Percentiles rank a stretch among this genome's conserved stretches.
Conservation (phyloP, 2,888 invertebrate genomes). For the Plebejus anna region DNA sequence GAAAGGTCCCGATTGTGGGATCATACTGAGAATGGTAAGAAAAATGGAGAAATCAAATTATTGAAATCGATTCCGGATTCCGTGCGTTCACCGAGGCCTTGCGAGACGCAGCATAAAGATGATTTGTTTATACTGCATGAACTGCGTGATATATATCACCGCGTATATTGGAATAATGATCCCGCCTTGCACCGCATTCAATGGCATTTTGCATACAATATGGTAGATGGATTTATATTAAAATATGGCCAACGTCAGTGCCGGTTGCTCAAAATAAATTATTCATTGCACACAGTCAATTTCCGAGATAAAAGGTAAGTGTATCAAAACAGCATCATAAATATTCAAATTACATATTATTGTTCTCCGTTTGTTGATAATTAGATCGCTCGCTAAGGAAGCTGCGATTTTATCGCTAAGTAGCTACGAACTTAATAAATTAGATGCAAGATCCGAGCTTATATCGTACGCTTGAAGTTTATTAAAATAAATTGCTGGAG, state of each 20-base stretch:
- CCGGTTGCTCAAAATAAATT: conserved; percentile 75
- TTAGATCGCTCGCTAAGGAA: conserved; percentile 77
- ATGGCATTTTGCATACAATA: conserved; percentile 80
- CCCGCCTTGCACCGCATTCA: conserved; percentile 76
- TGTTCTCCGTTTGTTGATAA: conserved; percentile 75
- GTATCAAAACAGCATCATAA: conserved; percentile 73
- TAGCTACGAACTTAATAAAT: conserved; percentile 70
- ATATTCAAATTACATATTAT: conserved; percentile 76
- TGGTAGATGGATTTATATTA: conserved; percentile 79
- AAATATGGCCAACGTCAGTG: conserved; percentile 77
- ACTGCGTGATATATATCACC: conserved; percentile 74
- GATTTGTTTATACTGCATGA: conserved; percentile 75
- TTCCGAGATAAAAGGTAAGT: conserved; percentile 72
- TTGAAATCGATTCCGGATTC: conserved; percentile 59
- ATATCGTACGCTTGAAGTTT: conserved; percentile 29
- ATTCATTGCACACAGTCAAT: conserved; percentile 77
- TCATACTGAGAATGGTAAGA: conserved; percentile 13
- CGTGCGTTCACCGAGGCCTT: conserved; percentile 45
- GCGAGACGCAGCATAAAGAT: conserved; percentile 62
- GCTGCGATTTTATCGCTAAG: conserved; percentile 63
- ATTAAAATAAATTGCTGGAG: conserved; percentile 27
- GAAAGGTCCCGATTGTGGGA: not conserved
- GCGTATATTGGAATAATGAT: conserved; percentile 77
- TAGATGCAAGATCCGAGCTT: conserved; percentile 48
- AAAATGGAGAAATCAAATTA: conserved; percentile 43